phyloP scores from a whole-genome alignment of 2,113 vertebrate genomes.

The Neogale vison region DNA sequence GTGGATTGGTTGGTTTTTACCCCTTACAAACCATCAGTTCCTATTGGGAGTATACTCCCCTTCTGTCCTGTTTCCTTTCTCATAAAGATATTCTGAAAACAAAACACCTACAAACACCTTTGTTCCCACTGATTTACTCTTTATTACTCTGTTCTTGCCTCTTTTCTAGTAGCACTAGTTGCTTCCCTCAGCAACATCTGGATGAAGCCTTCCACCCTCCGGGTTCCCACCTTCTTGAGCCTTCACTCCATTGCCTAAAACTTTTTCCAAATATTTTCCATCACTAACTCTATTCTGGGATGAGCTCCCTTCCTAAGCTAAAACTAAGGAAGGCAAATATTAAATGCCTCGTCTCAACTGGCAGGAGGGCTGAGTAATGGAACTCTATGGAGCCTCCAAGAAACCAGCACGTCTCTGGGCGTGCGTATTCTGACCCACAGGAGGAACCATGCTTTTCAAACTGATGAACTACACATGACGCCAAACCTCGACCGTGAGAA shows the following conservation, averaged over 20 bases:
- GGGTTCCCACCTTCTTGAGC: not conserved
- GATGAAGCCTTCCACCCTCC: not conserved
- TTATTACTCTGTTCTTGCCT: not conserved
- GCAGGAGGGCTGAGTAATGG: conserved; percentile 67
- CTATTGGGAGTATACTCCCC: conserved; percentile 35
- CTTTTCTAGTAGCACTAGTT: not conserved
- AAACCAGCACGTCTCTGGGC: conserved; percentile 58
- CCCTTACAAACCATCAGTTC: conserved; percentile 39
- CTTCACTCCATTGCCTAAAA: not conserved
- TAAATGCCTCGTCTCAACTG: conserved; percentile 69
- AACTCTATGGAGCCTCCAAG: conserved; percentile 69
- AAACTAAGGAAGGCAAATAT: conserved; percentile 66
- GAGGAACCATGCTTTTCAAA: conserved; percentile 79
- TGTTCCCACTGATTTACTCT: not conserved
- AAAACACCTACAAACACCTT: conserved; percentile 41
- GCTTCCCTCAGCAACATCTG: conserved; percentile 22
- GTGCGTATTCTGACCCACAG: conserved; percentile 70
- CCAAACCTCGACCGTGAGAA: conserved; percentile 50
- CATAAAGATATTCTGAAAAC: not conserved
- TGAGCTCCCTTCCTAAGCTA: conserved; percentile 69
- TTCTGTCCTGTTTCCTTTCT: conserved; percentile 49
- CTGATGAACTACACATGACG: conserved; percentile 80
- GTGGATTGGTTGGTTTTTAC: conserved; percentile 3
- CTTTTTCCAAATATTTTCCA: conserved; percentile 38
- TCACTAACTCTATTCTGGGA: conserved; percentile 39